These are phyloP conservation scores for Syrrhaptes paradoxus DNA, from an alignment of 2,113 vertebrate species.

Conservation along the genomic window DNA sequence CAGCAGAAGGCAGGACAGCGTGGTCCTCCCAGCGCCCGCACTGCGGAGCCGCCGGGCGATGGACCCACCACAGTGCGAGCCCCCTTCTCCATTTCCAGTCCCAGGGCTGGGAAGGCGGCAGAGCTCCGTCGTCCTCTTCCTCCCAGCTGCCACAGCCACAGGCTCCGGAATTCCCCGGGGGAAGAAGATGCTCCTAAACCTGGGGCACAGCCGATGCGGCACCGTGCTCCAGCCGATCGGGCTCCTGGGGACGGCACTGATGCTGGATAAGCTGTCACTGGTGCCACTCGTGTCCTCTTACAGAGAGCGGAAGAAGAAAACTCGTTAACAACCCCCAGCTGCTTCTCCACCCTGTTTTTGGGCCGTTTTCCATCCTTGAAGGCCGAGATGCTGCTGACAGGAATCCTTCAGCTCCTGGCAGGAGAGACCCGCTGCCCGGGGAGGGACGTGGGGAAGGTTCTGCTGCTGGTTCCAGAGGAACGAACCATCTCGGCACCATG, in stretches of 20 bases:
- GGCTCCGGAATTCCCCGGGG: not conserved
- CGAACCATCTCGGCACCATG: not conserved
- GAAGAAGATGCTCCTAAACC: not conserved
- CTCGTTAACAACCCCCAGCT: accelerated
- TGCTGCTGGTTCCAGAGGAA: not conserved
- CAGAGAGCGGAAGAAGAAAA: not conserved
- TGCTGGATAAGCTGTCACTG: accelerated
- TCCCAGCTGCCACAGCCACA: accelerated
- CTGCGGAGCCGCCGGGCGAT: accelerated
- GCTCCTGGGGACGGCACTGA: accelerated
- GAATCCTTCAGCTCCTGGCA: not conserved
- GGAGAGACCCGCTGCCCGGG: not conserved
- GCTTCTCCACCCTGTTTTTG: not conserved
- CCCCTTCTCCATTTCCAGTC: not conserved
- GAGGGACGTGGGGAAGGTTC: not conserved
- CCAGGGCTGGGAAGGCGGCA: accelerated
- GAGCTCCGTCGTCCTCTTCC: not conserved
- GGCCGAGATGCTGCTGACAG: not conserved
- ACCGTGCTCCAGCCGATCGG: accelerated
- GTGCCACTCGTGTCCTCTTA: not conserved
- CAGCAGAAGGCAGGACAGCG: too few species aligned
- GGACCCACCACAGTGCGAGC: accelerated
- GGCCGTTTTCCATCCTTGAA: not conserved
- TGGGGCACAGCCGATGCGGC: accelerated
- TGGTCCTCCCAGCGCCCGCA: not conserved